Percentiles rank a stretch among this genome's conserved stretches.
phyloP scores from a whole-genome alignment of 2,797 vertebrate genomes.

The Mus caroli region DNA sequence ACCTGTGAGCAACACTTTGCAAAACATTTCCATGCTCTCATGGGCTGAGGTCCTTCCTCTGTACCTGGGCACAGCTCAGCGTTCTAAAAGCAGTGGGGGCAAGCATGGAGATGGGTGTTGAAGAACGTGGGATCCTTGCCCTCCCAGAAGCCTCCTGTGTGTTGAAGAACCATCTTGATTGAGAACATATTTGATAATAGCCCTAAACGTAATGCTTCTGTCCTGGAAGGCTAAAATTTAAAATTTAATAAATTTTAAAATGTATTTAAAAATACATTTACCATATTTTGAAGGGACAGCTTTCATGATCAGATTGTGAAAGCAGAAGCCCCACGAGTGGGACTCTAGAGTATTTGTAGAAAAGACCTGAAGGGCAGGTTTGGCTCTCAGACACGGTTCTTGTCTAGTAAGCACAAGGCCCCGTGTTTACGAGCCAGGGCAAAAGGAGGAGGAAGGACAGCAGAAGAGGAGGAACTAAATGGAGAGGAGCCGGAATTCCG shows the following conservation, averaged over 20 bases:
- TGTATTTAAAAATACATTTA: neutral
- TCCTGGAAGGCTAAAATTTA: neutral
- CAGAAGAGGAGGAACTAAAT: neutral
- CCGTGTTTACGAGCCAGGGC: neutral
- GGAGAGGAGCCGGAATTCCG: neutral
- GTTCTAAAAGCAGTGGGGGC: neutral
- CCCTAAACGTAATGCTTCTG: neutral
- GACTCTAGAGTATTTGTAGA: neutral
- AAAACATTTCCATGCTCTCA: neutral
- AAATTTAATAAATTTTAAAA: neutral
- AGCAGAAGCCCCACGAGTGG: too few species aligned
- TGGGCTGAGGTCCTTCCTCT: neutral
- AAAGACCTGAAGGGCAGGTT: neutral
- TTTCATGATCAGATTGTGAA: neutral
- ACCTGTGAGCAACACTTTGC: conserved; percentile 37
- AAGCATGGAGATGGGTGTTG: neutral
- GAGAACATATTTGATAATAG: neutral
- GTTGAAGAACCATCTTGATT: neutral
- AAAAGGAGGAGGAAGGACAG: neutral
- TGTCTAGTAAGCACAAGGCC: neutral
- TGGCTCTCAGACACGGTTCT: neutral
- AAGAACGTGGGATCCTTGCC: neutral
- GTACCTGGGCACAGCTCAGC: neutral
- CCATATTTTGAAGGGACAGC: neutral
- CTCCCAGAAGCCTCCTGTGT: neutral